Evolutionary conservation across 2,113 vertebrate genomes (phyloP).

Genomic region (Grus americana): DNA sequence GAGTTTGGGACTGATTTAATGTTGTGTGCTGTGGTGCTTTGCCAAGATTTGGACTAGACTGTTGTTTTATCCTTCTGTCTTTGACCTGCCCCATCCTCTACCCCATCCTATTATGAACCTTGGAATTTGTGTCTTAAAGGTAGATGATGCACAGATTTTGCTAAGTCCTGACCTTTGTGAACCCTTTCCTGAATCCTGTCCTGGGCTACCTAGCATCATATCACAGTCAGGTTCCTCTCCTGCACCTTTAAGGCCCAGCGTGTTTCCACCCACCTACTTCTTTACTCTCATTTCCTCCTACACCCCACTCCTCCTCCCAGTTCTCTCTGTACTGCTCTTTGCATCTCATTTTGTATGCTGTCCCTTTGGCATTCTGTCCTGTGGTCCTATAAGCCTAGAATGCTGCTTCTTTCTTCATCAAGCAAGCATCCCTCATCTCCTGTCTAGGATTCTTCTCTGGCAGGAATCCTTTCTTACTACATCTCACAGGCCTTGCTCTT

Average conservation of each 20-base stretch:
- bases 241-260: not conserved
- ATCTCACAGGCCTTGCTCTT: not conserved
- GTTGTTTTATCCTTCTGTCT: not conserved
- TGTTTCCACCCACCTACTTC: not conserved
- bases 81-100: not conserved
- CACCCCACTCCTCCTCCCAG: not conserved
- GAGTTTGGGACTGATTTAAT: not conserved
- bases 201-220: not conserved
- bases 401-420: not conserved
- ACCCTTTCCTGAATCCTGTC: not conserved
- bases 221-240: not conserved
- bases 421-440: not conserved
- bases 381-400: not conserved
- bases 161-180: not conserved
- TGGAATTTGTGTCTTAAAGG: not conserved
- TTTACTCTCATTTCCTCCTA: conserved; percentile 19
- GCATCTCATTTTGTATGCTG: not conserved
- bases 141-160: not conserved
- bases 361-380: not conserved
- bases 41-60: not conserved
- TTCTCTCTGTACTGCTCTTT: not conserved
- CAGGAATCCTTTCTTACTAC: not conserved
- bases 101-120: not conserved
- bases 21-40: not conserved
- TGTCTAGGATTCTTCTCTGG: not conserved